Percentiles rank a stretch among this genome's conserved stretches.
These are phyloP conservation scores for Slavum lentiscoides DNA, from an alignment of 2,888 invertebrate genomes.

Conservation along the genomic window DNA sequence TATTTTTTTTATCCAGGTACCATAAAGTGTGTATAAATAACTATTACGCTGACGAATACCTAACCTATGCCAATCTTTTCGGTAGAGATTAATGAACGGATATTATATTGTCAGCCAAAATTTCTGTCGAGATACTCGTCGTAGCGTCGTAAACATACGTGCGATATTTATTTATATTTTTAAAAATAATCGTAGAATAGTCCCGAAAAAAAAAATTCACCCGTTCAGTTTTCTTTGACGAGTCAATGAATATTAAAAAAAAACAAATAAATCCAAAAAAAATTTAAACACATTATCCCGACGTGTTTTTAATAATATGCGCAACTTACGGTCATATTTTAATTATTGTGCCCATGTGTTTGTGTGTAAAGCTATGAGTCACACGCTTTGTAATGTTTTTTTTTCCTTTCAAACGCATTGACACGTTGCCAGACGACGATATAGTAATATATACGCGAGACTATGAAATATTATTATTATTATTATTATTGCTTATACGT, in stretches of 20 bases:
- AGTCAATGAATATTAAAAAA: too few relatives aligned
- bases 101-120: not conserved
- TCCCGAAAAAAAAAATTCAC: too few relatives aligned
- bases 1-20: slow-evolving; percentile 14
- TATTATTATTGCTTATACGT: too few relatives aligned
- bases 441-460: too few relatives aligned
- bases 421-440: not conserved
- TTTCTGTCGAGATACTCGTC: not conserved
- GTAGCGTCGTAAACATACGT: not conserved
- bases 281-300: not conserved
- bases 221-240: too few relatives aligned
- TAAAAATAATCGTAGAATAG: not conserved
- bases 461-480: too few relatives aligned
- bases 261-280: too few relatives aligned
- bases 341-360: slow-evolving; percentile 7
- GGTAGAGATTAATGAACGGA: not conserved
- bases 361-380: not conserved
- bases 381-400: not conserved
- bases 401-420: slow-evolving; percentile 17
- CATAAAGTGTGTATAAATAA: slow-evolving; percentile 24
- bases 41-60: not conserved
- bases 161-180: not conserved
- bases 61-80: slow-evolving; percentile 1
- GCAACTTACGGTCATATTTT: not conserved
- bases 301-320: not conserved